phyloP scores from a whole-genome alignment of 1,140 invertebrate genomes.

The Melanaphis sacchari region DNA sequence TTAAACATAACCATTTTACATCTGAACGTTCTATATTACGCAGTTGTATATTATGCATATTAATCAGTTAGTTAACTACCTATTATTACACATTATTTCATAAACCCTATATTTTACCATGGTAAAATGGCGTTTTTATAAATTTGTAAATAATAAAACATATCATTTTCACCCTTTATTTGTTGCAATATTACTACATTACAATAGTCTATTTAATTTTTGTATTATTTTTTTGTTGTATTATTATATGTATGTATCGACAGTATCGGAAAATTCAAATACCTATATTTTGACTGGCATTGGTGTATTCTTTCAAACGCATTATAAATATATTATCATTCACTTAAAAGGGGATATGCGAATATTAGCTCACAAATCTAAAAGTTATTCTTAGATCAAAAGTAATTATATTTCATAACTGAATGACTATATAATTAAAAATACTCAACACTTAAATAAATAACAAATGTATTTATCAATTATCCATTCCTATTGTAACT shows the following conservation, averaged over 20 bases:
- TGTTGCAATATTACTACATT: not conserved
- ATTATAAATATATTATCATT: not conserved
- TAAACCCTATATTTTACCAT: not conserved
- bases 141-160: not conserved
- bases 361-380: not conserved
- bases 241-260: too few relatives aligned
- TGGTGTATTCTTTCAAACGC: not conserved
- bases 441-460: too few relatives aligned
- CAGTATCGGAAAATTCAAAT: not conserved
- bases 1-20: not conserved
- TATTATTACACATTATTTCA: not conserved
- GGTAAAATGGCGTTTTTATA: not conserved
- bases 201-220: not conserved
- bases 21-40: not conserved
- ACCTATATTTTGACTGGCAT: not conserved
- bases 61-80: not conserved
- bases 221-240: not conserved
- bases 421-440: too few relatives aligned
- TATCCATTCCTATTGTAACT: too few relatives aligned
- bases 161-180: not conserved
- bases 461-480: too few relatives aligned
- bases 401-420: not conserved
- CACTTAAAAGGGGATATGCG: not conserved
- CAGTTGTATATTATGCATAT: not conserved
- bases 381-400: not conserved